Evolutionary conservation across 2,113 vertebrate genomes (phyloP).

Genomic region (Mirza zaza): DNA sequence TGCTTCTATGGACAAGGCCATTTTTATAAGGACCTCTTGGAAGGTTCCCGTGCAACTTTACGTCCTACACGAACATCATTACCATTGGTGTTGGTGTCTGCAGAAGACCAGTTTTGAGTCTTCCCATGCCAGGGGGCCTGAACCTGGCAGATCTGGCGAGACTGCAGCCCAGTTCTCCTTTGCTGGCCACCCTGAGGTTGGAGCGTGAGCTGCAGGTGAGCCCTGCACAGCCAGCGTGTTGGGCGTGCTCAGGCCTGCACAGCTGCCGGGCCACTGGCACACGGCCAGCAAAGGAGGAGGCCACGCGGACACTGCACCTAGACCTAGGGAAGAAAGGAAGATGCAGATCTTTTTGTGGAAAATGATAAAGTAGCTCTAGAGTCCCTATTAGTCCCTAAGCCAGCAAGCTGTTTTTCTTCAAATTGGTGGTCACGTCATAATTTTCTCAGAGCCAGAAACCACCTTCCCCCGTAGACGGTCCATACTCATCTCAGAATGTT

Average conservation of each 20-base stretch:
- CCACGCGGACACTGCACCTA: neutral
- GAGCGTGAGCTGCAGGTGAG: neutral
- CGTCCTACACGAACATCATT: neutral
- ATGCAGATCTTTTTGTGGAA: neutral
- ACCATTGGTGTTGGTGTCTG: neutral
- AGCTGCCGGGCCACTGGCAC: neutral
- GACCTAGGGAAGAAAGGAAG: neutral
- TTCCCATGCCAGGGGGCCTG: neutral
- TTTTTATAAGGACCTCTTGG: neutral
- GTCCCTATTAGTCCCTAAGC: neutral
- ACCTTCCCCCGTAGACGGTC: neutral
- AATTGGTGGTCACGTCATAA: neutral
- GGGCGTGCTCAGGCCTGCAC: neutral
- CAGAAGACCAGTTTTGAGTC: neutral
- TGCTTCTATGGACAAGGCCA: neutral
- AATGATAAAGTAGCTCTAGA: neutral
- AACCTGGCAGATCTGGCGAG: neutral
- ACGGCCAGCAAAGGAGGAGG: neutral
- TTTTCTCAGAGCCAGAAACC: neutral
- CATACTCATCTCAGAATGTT: no score
- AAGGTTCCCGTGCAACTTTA: neutral
- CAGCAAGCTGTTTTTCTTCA: neutral
- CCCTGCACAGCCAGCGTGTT: neutral
- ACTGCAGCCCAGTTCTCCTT: neutral
- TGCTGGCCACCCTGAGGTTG: fast-evolving